Base-by-base conservation (phyloP, 2,888 invertebrate species). In the Cephus pygmeus region DNA sequence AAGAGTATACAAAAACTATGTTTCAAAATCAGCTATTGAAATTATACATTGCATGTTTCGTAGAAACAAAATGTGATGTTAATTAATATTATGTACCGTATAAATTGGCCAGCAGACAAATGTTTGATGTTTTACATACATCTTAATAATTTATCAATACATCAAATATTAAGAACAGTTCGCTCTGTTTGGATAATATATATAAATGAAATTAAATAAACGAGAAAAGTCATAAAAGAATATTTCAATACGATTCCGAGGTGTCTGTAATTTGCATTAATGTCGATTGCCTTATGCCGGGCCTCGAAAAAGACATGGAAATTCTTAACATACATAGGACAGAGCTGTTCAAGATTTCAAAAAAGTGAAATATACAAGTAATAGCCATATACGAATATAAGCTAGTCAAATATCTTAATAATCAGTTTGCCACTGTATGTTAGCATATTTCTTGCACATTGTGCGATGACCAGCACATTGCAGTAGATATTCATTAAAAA, bases 271-370 rank as follows among this genome's bases (percentile, higher is more conserved):
- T 74, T 74, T 74, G 31, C 34, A 30, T 34, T 34, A 74, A 74
- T 74, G 34, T 23, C 15, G 35, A 23, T 75, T 76, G 69, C 79
- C 81, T 81, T 80, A 85, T 86, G 83, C 83, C 80, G 83, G 82
- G 84, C 79, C 77, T 85, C 82, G 83, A 85, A 81, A 78, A 75
- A 82, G 77, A 79, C 81, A 81, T 81, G 83, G 83, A 81, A 80
- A 9, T 34, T 76, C 75, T 79, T 79, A 85, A 87, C 86, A 74
- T 86, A 87, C 87, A 85, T 79, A 71, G 80, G 83, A 73, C 73
- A 79, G 87, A 87, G 86, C 87, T 86, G 86, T 86, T 85, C 86
- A 77, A 86, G 86, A 86, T 87, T 56, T 80, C 80, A 84, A 83
- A 12, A 71, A 71, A 31, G 6, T 71, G 71, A 31, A 71, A 71